These are phyloP conservation scores for Ephydatia muelleri DNA, from an alignment of 37 sponge, comb jelly and placozoan genomes.

Conservation along the genomic window DNA sequence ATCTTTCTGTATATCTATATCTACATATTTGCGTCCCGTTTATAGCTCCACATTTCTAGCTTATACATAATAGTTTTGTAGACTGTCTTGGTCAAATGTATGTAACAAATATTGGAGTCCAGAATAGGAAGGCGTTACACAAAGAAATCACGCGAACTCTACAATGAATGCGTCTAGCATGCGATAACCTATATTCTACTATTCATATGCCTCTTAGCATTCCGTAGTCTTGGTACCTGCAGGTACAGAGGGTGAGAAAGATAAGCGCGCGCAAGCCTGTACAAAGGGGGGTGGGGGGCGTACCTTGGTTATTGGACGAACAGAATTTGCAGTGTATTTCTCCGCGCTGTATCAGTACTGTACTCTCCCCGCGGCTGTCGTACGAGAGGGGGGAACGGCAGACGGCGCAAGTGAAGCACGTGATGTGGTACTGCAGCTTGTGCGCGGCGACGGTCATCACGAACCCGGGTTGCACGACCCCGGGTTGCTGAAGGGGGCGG, in stretches of 20 bases:
- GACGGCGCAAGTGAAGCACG: slow-evolving; percentile 66
- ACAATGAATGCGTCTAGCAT: background rate
- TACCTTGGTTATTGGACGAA: slow-evolving; percentile 48
- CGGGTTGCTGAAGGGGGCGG: slow-evolving; percentile 30
- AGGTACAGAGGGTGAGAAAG: background rate
- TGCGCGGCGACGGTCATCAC: slow-evolving; percentile 49
- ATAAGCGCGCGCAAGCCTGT: background rate
- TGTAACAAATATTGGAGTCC: background rate
- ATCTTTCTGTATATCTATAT: background rate
- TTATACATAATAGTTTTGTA: background rate
- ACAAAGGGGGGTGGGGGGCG: background rate
- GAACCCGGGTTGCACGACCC: slow-evolving; percentile 22
- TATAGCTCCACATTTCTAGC: background rate
- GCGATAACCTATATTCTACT: background rate
- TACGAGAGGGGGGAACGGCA: slow-evolving; percentile 41
- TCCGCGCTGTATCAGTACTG: slow-evolving; percentile 28
- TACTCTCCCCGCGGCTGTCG: slow-evolving; percentile 8
- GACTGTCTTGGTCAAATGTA: background rate
- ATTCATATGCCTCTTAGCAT: background rate
- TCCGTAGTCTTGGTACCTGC: background rate
- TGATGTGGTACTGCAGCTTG: slow-evolving; percentile 46
- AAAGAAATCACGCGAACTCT: background rate
- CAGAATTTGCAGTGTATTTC: slow-evolving; percentile 59
- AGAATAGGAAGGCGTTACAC: background rate
- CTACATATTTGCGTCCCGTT: background rate